Conservation (phyloP, 2,888 invertebrate genomes). For the Ochlodes sylvanus region DNA sequence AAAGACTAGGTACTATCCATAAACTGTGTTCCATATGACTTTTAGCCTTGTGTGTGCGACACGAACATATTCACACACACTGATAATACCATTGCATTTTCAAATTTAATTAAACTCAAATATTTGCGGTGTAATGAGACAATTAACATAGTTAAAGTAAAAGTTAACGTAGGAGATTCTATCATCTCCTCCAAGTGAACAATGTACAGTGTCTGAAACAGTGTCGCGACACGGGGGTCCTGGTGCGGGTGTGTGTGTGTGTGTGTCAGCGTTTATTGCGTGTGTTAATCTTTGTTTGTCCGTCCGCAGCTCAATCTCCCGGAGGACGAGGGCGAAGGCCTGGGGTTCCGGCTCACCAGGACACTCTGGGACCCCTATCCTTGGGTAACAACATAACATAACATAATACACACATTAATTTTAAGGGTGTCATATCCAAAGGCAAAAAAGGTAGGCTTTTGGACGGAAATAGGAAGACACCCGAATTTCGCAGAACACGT, state of each 20-base stretch:
- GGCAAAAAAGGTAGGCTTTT: too few species aligned
- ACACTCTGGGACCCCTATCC: constrained; percentile 93
- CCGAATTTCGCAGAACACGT: too few species aligned
- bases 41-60: background rate
- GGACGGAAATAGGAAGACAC: too few species aligned
- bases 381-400: constrained; percentile 83
- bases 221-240: too few species aligned
- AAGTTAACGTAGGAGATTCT: too few species aligned
- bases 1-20: constrained; percentile 3
- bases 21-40: constrained; percentile 9
- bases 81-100: background rate
- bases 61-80: background rate
- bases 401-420: too few species aligned
- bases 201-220: too few species aligned
- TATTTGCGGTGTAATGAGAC: background rate
- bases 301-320: constrained; percentile 81
- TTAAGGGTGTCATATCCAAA: too few species aligned
- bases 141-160: background rate
- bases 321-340: constrained; percentile 85
- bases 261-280: too few species aligned
- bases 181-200: too few species aligned
- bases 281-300: too few species aligned
- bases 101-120: background rate
- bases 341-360: constrained; percentile 90
- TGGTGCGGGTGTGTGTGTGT: too few species aligned